Evolutionary conservation across 2,888 invertebrate genomes (phyloP).

Genomic region (Aquatica leii): DNA sequence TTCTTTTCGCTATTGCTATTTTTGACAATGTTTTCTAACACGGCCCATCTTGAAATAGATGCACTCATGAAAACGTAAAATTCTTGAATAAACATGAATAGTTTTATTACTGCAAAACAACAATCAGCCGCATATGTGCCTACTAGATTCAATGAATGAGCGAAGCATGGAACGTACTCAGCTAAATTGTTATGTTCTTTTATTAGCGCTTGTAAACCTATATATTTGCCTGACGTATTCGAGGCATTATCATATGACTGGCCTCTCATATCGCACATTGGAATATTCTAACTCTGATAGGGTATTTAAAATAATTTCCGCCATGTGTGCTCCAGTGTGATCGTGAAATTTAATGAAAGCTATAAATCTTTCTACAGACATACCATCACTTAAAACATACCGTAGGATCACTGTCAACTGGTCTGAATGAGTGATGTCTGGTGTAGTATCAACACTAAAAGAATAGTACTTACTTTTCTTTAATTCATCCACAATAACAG

Average conservation of each 20-base stretch:
- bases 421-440: not conserved
- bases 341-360: not conserved
- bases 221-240: not conserved
- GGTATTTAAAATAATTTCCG: not conserved
- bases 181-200: not conserved
- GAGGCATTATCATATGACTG: slow-evolving; percentile 1
- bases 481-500: not conserved
- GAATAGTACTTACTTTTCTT: not conserved
- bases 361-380: not conserved
- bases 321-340: not conserved
- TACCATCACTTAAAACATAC: not conserved
- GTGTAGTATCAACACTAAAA: not conserved
- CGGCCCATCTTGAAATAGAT: not conserved
- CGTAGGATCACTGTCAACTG: not conserved
- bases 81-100: not conserved
- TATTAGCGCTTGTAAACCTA: not conserved
- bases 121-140: too few relatives aligned
- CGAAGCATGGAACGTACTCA: not conserved
- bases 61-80: not conserved
- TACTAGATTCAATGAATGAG: too few relatives aligned
- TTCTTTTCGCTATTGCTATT: not conserved
- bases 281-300: too few relatives aligned
- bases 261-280: not conserved
- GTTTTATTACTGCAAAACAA: not conserved
- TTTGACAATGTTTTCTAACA: not conserved